Evolutionary conservation across 2,888 invertebrate species (phyloP).

Genomic region (Operophtera brumata): DNA sequence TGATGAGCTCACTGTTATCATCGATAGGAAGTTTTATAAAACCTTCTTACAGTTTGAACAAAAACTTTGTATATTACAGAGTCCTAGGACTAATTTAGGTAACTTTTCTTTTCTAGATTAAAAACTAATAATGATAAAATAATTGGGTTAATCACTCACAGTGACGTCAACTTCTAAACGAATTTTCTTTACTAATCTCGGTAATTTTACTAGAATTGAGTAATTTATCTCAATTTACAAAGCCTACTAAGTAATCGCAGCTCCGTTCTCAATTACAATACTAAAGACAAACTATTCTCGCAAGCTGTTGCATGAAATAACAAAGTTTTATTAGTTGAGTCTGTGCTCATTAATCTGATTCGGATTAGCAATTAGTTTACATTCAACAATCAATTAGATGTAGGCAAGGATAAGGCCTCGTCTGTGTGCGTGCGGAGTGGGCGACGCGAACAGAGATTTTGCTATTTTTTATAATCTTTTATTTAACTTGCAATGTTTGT

Average conservation of each 20-base stretch:
- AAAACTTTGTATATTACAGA: no score
- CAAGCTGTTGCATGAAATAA: conserved; percentile 27
- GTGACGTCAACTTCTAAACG: background rate
- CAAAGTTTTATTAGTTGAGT: conserved; percentile 23
- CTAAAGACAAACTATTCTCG: background rate
- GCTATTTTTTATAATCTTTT: no score
- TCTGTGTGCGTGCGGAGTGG: background rate
- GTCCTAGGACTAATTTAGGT: no score
- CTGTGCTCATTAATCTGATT: conserved; percentile 23
- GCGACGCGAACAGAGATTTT: background rate
- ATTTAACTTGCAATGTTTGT: no score
- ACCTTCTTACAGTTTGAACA: no score
- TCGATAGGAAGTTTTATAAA: no score
- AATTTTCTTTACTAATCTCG: background rate
- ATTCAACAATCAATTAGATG: conserved; percentile 31
- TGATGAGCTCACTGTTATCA: no score
- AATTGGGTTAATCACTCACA: no score
- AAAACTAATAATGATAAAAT: no score
- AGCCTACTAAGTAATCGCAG: conserved; percentile 3
- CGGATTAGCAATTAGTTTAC: conserved; percentile 31
- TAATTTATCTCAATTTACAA: conserved; percentile 17
- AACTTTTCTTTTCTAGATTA: no score
- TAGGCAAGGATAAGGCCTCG: conserved; percentile 6
- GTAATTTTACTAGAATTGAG: conserved; percentile 4
- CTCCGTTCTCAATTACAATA: conserved; percentile 1